These are phyloP conservation scores for Sternotherus odoratus DNA, from an alignment of 2,797 vertebrate genomes.

Conservation along the genomic window DNA sequence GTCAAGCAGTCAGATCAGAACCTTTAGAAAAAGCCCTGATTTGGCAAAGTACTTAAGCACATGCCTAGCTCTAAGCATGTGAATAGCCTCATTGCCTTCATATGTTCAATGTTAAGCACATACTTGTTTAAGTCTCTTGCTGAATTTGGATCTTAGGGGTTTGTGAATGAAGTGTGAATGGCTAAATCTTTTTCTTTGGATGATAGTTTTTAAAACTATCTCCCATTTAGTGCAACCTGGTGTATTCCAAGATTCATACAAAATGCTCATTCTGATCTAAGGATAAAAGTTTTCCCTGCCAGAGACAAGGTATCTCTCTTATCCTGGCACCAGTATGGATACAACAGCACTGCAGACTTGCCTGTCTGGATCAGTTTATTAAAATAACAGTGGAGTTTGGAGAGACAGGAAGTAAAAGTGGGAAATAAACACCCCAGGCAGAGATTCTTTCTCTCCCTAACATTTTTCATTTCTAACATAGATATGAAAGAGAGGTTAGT, in stretches of 20 bases:
- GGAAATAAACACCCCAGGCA: background rate
- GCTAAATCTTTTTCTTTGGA: background rate
- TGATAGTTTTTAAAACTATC: background rate
- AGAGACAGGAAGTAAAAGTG: background rate
- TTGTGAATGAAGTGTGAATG: background rate
- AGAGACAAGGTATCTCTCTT: background rate
- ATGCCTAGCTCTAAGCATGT: background rate
- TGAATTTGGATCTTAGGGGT: slow-evolving; percentile 27
- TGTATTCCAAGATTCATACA: background rate
- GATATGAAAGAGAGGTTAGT: background rate
- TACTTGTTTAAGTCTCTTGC: slow-evolving; percentile 37
- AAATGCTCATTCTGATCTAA: background rate
- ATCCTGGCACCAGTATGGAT: background rate
- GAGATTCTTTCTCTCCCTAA: background rate
- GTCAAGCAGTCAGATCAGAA: slow-evolving; percentile 5
- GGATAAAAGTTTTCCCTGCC: background rate
- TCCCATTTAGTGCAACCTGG: slow-evolving; percentile 11
- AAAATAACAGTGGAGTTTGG: background rate
- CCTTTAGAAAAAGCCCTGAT: background rate
- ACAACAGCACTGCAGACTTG: background rate
- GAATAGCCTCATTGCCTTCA: background rate
- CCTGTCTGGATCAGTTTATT: slow-evolving; percentile 3
- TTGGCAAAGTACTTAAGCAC: background rate
- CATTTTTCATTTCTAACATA: background rate
- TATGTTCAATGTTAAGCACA: background rate